Percentiles rank a stretch among this genome's conserved stretches.
Conservation (phyloP, 53 echinoderm and acorn worm species). For the Zoroaster sp. region DNA sequence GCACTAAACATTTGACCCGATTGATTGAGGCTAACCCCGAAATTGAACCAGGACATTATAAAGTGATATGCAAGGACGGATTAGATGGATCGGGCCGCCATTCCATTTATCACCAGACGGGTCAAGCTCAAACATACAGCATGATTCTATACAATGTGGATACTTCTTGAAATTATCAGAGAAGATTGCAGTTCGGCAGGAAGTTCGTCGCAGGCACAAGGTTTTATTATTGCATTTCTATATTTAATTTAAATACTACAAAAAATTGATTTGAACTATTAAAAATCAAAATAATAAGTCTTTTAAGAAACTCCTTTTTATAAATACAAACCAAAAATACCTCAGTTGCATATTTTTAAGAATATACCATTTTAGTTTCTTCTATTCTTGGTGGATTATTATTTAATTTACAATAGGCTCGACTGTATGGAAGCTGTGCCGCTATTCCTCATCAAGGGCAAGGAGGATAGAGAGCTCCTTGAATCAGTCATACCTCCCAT, state of each 20-base stretch:
- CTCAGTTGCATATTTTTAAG: no score
- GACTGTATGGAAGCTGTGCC: background rate
- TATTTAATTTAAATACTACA: background rate
- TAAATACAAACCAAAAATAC: no score
- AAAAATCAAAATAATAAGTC: background rate
- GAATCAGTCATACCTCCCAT: background rate
- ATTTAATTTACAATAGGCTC: background rate
- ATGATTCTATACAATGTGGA: slow-evolving; percentile 30
- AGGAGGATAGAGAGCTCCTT: background rate
- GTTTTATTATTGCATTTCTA: background rate
- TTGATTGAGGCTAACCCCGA: background rate
- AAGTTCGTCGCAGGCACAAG: background rate
- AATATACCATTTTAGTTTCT: no score
- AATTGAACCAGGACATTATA: slow-evolving; percentile 6
- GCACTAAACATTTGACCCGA: background rate
- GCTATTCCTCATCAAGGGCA: background rate
- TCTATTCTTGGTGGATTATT: no score
- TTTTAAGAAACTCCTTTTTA: no score
- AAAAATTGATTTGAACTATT: background rate
- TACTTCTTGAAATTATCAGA: slow-evolving; percentile 11
- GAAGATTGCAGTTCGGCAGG: background rate
- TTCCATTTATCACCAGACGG: slow-evolving; percentile 6
- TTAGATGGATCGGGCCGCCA: slow-evolving; percentile 2
- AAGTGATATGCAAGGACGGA: background rate
- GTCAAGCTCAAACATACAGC: background rate